Evolutionary conservation across 37 sponge, comb jelly and placozoan species (phyloP).

Genomic region (Ianthella basta): DNA sequence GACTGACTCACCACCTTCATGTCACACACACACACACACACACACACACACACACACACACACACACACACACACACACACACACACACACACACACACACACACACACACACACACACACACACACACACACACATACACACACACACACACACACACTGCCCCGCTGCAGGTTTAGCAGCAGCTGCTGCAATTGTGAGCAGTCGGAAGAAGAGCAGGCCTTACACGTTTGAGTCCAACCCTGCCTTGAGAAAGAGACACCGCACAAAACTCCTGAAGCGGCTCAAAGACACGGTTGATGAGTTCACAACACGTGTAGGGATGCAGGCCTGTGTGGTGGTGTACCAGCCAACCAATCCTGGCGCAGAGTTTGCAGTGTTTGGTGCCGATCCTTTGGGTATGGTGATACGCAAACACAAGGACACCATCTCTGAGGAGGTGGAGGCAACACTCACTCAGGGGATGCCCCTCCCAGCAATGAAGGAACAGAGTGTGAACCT

Average conservation of each 20-base stretch:
- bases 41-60: not conserved
- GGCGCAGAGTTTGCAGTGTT: constrained; percentile 77
- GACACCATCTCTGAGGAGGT: constrained; percentile 52
- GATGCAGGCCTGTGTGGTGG: constrained; percentile 82
- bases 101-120: not conserved
- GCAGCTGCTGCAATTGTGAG: constrained; percentile 87
- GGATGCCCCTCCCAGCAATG: constrained; percentile 26
- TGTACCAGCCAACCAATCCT: constrained; percentile 69
- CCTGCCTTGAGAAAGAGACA: constrained; percentile 86
- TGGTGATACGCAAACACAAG: constrained; percentile 63
- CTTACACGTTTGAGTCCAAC: constrained; percentile 80
- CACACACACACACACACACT: no score
- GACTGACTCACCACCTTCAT: no score
- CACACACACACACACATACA: not conserved
- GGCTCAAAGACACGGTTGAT: constrained; percentile 75
- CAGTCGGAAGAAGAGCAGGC: constrained; percentile 59
- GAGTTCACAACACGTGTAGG: constrained; percentile 88
- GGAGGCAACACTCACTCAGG: constrained; percentile 55
- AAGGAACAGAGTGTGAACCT: constrained; percentile 20
- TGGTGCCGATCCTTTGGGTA: constrained; percentile 78
- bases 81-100: not conserved
- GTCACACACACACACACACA: no score
- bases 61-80: not conserved
- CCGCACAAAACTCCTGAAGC: constrained; percentile 75
- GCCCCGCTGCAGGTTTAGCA: constrained; percentile 61